phyloP scores from a whole-genome alignment of 1,140 invertebrate species.

The Drosophila sturtevanti region DNA sequence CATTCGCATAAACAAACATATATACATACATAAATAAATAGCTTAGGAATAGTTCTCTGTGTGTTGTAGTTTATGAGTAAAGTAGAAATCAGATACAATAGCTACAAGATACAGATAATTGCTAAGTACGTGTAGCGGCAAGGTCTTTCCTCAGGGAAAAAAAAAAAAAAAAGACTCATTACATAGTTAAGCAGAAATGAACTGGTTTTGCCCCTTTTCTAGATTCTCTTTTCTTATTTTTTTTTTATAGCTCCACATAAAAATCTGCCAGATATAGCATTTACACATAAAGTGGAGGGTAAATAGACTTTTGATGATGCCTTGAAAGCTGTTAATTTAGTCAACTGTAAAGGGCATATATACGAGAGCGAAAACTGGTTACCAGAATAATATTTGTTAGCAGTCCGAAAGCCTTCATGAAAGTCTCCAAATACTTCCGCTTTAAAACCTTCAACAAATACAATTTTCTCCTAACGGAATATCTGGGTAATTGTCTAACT shows the following conservation, averaged over 20 bases:
- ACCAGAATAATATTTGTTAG: not conserved
- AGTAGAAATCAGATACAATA: conserved; percentile 26
- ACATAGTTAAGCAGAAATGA: not conserved
- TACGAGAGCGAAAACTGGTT: not conserved
- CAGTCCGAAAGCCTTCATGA: not conserved
- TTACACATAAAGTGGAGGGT: not conserved
- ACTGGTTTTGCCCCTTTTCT: not conserved
- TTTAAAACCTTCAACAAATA: not conserved
- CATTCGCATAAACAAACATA: not conserved
- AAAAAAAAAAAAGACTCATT: not conserved
- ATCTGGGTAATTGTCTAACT: not conserved
- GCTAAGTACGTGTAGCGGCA: conserved; percentile 4
- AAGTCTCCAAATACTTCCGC: conserved; percentile 6
- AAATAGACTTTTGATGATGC: conserved; percentile 3
- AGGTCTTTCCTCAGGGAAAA: not conserved
- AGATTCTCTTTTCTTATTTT: not conserved
- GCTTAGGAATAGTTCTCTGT: conserved; percentile 5
- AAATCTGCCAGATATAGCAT: conserved; percentile 5
- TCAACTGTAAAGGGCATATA: conserved; percentile 18
- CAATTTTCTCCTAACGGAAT: not conserved
- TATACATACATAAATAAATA: not conserved
- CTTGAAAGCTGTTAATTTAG: conserved; percentile 20
- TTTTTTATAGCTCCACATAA: not conserved
- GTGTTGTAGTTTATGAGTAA: conserved; percentile 29
- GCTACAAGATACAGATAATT: conserved; percentile 33